Base-by-base conservation (phyloP, 2,113 vertebrate species). In the Labrus mixtus region DNA sequence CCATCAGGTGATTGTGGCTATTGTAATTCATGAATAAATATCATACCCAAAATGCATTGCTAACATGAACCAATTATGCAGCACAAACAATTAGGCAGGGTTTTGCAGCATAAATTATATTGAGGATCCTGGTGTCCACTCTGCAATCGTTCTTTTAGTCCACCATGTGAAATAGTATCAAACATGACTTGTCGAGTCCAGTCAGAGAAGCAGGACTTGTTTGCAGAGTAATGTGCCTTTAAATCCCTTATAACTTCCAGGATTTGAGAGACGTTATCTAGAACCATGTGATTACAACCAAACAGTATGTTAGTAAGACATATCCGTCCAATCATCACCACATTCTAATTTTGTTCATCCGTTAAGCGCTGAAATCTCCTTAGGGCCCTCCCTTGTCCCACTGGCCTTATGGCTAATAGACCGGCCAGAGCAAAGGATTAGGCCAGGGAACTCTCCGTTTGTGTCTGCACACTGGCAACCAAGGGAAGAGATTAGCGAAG, bases 271-370 rank as follows among this genome's bases (percentile, higher is more conserved):
- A 56, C 10, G 45, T 73, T 29, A 72, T 55, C 36, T 79, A 71
- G 83, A 87, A 90, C 62, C 37, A n/a, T 51, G 69, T 22, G 79
- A 91, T 90, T 92, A 91, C 85, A 87, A 81, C 75, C 79, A 87
- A 90, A 90, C 74, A 70, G 81, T 60, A 74, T 81, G 81, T 85
- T 82, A 82, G 76, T 19, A 75, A 67, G 79, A 83, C 73, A 71
- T 72, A 91, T 89, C 86, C 83, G 39, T 79, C 90, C 87, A 90
- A 88, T 90, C 82, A 83, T 94, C 76, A 87, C 91, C 92, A 93
- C 93, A 91, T 91, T 94, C 95, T 96, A 96, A 96, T 96, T 96
- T 93, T 89, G 92, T 92, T 93, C 90, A 96, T 94, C 94, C 91
- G 89, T 85, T 96, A 96, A 97, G 93, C 83, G 80, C 90, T 81